phyloP scores from a whole-genome alignment of 2,113 vertebrate species.

The Natator depressus region DNA sequence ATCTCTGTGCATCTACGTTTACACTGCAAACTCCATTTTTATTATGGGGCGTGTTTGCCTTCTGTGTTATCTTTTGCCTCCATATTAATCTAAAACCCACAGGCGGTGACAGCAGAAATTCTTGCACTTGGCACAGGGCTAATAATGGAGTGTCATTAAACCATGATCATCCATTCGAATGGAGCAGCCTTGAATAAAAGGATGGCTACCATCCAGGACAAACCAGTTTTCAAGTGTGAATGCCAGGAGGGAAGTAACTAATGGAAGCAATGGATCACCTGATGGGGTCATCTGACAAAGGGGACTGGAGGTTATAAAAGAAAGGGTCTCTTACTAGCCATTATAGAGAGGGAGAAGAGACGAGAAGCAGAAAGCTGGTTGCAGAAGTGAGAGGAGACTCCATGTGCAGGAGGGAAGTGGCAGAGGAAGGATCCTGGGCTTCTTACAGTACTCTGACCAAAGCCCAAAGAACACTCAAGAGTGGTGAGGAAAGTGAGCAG shows the following conservation, averaged over 20 bases:
- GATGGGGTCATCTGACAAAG: background rate
- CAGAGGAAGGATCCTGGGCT: background rate
- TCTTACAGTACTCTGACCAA: background rate
- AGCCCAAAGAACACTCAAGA: background rate
- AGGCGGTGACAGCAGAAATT: background rate
- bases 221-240: background rate
- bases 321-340: background rate
- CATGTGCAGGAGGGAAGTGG: background rate
- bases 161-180: background rate
- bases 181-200: accelerated
- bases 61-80: background rate
- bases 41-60: background rate
- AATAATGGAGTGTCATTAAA: background rate
- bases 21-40: background rate
- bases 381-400: background rate
- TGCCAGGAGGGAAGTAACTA: background rate
- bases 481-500: background rate
- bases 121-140: background rate
- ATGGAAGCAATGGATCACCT: background rate
- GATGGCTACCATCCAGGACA: background rate
- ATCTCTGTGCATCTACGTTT: background rate
- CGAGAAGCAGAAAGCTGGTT: background rate
- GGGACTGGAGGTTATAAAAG: background rate
- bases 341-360: background rate
- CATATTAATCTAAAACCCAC: background rate